These are phyloP conservation scores for Zaprionus vittiger DNA, from an alignment of 1,140 invertebrate species.

Conservation along the genomic window DNA sequence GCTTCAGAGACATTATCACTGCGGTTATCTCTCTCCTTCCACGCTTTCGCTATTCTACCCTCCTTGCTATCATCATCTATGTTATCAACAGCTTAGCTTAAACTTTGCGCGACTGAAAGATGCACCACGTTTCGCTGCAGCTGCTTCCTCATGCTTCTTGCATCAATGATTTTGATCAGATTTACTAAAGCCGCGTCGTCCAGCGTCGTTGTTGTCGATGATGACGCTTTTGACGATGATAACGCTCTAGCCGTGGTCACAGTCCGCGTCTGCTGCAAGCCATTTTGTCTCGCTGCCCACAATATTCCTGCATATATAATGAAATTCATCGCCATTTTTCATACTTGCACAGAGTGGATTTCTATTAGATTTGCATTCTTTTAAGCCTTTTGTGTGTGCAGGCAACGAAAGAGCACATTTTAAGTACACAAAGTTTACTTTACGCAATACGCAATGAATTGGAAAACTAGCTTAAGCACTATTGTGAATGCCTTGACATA, in stretches of 20 bases:
- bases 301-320: conserved; percentile 80
- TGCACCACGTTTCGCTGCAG: conserved; percentile 55
- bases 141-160: conserved; percentile 58
- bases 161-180: conserved; percentile 81
- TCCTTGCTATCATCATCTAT: conserved; percentile 52
- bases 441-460: not conserved
- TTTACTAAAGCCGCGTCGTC: conserved; percentile 60
- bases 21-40: conserved; percentile 51
- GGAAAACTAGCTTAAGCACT: not conserved
- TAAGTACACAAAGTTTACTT: conserved; percentile 1
- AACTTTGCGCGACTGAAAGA: conserved; percentile 58
- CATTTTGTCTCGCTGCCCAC: conserved; percentile 50
- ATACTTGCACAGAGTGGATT: conserved; percentile 77
- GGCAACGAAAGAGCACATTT: not conserved
- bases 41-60: not conserved
- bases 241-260: conserved; percentile 15
- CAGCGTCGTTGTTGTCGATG: conserved; percentile 34
- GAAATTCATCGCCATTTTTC: conserved; percentile 79
- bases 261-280: conserved; percentile 37
- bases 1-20: conserved; percentile 58
- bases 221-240: conserved; percentile 13
- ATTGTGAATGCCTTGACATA: not conserved
- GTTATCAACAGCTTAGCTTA: conserved; percentile 78
- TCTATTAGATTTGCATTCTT: conserved; percentile 73
- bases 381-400: conserved; percentile 22